A percentile compares a stretch with the other conserved stretches of the same genome.
phyloP scores from a whole-genome alignment of 2,797 vertebrate species.

The Aotus griseimembra region DNA sequence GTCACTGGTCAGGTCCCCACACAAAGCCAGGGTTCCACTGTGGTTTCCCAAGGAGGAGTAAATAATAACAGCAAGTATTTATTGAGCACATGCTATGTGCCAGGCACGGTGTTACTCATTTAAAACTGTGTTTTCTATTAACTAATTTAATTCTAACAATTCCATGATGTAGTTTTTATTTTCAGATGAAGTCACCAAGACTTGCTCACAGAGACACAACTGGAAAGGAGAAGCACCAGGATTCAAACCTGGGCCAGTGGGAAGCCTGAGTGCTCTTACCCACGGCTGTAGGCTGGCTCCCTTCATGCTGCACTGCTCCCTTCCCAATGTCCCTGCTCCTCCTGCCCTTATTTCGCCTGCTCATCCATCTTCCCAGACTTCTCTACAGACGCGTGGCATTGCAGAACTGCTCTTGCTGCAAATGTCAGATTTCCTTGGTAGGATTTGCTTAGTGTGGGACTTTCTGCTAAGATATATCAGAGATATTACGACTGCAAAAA shows the following conservation, averaged over 20 bases:
- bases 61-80: not conserved
- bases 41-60: not conserved
- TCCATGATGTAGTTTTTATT: not conserved
- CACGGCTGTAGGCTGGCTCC: not conserved
- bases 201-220: not conserved
- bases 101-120: not conserved
- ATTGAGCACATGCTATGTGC: not conserved
- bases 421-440: slow-evolving; percentile 20
- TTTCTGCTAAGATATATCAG: slow-evolving; percentile 28
- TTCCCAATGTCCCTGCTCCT: not conserved
- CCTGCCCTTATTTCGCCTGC: not conserved
- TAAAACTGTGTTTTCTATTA: not conserved
- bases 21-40: not conserved
- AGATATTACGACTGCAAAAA: not conserved
- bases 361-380: not conserved
- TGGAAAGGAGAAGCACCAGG: not conserved
- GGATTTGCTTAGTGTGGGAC: not conserved
- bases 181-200: slow-evolving; percentile 11
- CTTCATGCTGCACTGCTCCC: not conserved
- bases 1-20: not conserved
- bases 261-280: not conserved
- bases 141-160: not conserved
- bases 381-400: not conserved
- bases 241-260: not conserved
- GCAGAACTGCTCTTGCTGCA: not conserved